Evolutionary conservation across 2,797 vertebrate genomes (phyloP), one percentile per base, ranked within the genome.

Genomic region (Psittacula echo): DNA sequence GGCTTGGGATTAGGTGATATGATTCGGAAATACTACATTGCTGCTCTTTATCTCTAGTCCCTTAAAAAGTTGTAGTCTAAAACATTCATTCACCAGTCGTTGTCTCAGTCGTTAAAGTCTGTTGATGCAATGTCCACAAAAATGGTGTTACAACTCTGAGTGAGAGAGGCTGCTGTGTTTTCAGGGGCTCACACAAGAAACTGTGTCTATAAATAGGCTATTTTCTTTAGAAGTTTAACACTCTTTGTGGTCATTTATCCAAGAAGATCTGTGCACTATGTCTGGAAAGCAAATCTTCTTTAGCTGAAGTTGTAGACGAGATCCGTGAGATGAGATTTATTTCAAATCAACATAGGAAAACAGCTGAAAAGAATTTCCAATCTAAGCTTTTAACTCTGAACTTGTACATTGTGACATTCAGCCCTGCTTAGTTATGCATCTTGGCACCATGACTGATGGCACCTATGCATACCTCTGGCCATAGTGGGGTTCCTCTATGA

Each of bases 151-250:
- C 56, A 76, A 34, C 0, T 5, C 15, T 42, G 53, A 92, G 48
- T 20, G 47, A 86, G 54, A 58, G 11, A 60, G 17, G 12, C n/a
- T 84, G 9, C 30, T 1, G 0, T 24, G 22, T 16, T 61, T 72
- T 68, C 51, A 84, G 32, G 30, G 30, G 23, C 26, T 62, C 67
- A 54, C 20, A n/a, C 17, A 60, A 87, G 30, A 77, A 64, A 65
- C 12, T 10, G 8, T 72, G 32, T 6, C 72, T 37, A 19, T 65
- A 93, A 95, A 70, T 71, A 89, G 9, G 8, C 5, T 87, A 11
- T 37, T 64, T 86, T 93, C 84, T 80, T 91, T 79, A 92, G 86
- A 94, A 94, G 86, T 68, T 8, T 79, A 66, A 39, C n/a, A 48
- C 9, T 75, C 26, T 72, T 27, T 65, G 72, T 82, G 80, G 77